phyloP scores from a whole-genome alignment of 2,113 vertebrate species.

The Urocitellus parryii region DNA sequence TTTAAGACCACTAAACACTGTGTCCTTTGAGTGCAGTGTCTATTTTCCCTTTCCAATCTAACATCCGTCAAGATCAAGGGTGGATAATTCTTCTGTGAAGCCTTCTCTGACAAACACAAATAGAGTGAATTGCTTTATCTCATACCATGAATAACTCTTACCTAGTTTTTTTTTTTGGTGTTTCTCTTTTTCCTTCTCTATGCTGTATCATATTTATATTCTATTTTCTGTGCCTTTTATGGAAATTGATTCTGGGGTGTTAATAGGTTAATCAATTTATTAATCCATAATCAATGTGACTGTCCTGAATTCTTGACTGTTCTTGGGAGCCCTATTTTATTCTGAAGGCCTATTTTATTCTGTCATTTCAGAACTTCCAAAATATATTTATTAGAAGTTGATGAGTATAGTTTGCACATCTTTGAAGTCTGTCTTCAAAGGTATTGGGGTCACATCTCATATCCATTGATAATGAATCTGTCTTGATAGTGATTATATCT shows the following conservation, averaged over 20 bases:
- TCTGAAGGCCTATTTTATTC: too few relatives aligned
- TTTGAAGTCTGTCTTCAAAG: conserved; percentile 9
- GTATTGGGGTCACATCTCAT: background rate
- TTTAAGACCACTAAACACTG: background rate
- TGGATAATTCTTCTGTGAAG: background rate
- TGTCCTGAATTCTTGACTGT: background rate
- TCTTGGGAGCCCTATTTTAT: background rate
- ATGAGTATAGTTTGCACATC: background rate
- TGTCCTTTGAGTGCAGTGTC: background rate
- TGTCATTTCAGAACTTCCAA: conserved; percentile 29
- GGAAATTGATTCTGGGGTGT: background rate
- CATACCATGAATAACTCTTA: background rate
- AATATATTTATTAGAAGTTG: conserved; percentile 4
- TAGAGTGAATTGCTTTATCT: background rate
- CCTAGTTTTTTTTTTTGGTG: background rate
- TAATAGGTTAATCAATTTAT: background rate
- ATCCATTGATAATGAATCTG: too few relatives aligned
- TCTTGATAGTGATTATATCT: background rate
- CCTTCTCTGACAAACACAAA: background rate
- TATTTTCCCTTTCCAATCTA: background rate
- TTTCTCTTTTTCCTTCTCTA: background rate
- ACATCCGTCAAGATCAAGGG: background rate
- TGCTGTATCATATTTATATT: background rate
- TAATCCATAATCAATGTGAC: background rate
- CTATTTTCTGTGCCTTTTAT: background rate